Evolutionary conservation across 2,888 invertebrate genomes (phyloP), one percentile per base, ranked within the genome.

Genomic region (Phrixothrix hirtus): DNA sequence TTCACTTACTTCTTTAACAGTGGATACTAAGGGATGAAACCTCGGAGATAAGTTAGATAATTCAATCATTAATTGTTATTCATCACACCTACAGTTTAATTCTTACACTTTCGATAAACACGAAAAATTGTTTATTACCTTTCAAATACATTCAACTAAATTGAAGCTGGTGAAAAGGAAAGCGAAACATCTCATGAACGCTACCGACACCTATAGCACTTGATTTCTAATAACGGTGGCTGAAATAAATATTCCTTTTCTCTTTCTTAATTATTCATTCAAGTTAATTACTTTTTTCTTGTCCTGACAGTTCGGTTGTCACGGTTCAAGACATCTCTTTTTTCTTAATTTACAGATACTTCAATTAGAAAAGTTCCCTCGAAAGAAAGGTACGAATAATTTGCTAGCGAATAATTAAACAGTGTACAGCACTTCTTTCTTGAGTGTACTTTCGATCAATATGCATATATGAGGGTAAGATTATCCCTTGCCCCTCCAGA

Each of bases 201-300:
- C 9, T 3, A n/a, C 29, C 17, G 21, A 37, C 44, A 44, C 51
- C 44, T 51, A 51, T 51, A 51, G 44, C 38, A 29, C 44, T 51
- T 51, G 51, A 53, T 53, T 47, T 43, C 53, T 53, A 53, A 54
- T 54, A 54, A 48, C 29, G 48, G 32, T 2, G 45, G 14, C 45
- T 41, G 38, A 54, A 54, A 49, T 54, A 54, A 54, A 49, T 55
- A 49, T 45, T 45, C 37, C 51, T 45, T 55, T 52, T 59, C 54
- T 60, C 55, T 54, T 55, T 58, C 63, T 62, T 62, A 63, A 63
- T 63, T 63, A 63, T 63, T 63, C 63, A 62, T 57, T 54, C 57
- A 50, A 59, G 63, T 63, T 63, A 63, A 63, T 63, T 63, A 63
- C 63, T 62, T 63, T 63, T 62, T 62, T 62, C 62, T 57, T 59